Base-by-base conservation (phyloP, 2,113 vertebrate species). In the Mastomys coucha region DNA sequence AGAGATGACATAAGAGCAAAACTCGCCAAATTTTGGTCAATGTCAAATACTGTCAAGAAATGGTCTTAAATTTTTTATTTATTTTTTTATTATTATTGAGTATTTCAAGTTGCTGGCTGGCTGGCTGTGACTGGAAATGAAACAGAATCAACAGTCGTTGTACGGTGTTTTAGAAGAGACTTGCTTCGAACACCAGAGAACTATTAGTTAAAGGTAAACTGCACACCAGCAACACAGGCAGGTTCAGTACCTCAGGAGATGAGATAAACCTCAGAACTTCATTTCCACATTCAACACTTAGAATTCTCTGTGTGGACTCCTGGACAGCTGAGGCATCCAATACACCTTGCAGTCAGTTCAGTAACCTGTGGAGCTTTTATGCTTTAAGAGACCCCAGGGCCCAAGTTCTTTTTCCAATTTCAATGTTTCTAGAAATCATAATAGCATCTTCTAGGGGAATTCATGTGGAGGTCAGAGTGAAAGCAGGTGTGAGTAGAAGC, bases 131-230 rank as follows among this genome's bases (percentile, higher is more conserved):
- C 49, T 78, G 28, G 53, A 58, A 86, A 65, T 80, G 67, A 36
- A 94, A 33, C 28, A 73, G 85, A 87, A 58, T 93, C 22, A 58
- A 51, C 82, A 91, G 76, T 89, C n/a, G 36, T 36, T 75, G 26
- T 84, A 13, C 16, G 36, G 89, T 90, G 28, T 84, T 91, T 88
- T 16, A 16, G 26, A 39, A 94, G 17, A 94, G 13, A 31, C 42
- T 81, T 88, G 39, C 85, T 92, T 88, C 88, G 90, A 92, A 95
- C 70, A 67, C 28, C 28, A 72, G 70, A 84, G 24, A 88, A 95
- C 81, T 78, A 7, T 60, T n/a, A 60, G 65, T 51, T 87, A 93
- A 89, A 91, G n/a, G 60, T 69, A 60, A 95, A 91, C 69, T 5
- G 36, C n/a, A 42, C 73, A 78, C 42, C 53, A 58, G 33, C 53